These are phyloP conservation scores for Eugnorisma glareosa DNA, from an alignment of 2,888 invertebrate genomes.

Conservation along the genomic window DNA sequence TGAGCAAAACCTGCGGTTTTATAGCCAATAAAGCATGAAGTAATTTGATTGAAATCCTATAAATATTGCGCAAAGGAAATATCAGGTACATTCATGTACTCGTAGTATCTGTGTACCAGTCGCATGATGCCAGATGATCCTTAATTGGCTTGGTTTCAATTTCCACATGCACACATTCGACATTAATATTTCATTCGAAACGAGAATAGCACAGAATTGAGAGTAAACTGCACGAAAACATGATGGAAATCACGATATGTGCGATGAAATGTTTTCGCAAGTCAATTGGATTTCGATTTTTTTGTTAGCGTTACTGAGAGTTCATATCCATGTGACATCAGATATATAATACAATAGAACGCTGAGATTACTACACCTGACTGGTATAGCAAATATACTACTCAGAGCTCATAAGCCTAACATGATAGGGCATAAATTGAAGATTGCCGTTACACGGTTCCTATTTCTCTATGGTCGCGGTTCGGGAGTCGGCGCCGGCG, in stretches of 20 bases:
- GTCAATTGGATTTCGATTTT: conserved; percentile 1
- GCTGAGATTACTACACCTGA: conserved; percentile 17
- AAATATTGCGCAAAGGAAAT: conserved; percentile 27
- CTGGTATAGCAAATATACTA: conserved; percentile 34
- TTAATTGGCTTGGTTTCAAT: conserved; percentile 66
- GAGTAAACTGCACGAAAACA: conserved; percentile 37
- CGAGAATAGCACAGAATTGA: conserved; percentile 51
- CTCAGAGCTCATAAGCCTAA: conserved; percentile 46
- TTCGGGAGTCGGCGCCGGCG: conserved; percentile 76
- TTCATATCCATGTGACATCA: not conserved
- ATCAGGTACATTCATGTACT: conserved; percentile 33
- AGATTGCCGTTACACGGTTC: conserved; percentile 58
- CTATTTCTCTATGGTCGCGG: conserved; percentile 51
- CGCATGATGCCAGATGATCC: conserved; percentile 60
- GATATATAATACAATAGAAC: conserved; percentile 16
- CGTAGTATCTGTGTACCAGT: conserved; percentile 18
- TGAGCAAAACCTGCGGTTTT: conserved; percentile 54
- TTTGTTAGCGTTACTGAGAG: not conserved
- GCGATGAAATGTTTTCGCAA: conserved; percentile 1
- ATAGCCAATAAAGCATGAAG: conserved; percentile 41
- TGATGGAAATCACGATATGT: conserved; percentile 19
- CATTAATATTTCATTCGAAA: conserved; percentile 56
- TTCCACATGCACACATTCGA: conserved; percentile 55
- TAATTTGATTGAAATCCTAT: conserved; percentile 42
- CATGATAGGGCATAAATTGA: conserved; percentile 53